Evolutionary conservation across 2,797 vertebrate species (phyloP), one percentile per base, ranked within the genome.

Genomic region (Hypotaenidia philippensis): DNA sequence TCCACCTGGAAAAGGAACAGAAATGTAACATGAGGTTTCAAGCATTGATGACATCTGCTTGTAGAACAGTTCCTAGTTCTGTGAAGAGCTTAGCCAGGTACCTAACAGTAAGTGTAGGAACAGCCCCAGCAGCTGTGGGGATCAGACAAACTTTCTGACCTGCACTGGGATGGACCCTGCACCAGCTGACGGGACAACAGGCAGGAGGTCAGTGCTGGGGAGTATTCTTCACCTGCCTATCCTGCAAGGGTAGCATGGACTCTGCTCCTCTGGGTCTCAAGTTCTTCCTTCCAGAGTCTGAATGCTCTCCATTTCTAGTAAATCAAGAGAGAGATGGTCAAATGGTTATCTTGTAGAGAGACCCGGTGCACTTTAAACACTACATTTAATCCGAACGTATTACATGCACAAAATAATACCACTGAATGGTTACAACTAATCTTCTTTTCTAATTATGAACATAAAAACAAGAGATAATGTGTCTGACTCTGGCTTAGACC

Each of bases 261-360:
- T 66, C 77, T 34, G 70, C 83, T 84, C 52, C 66, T 83, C 89
- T n/a, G 56, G 9, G 26, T 10, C 65, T 87, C 61, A 77, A 21
- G 21, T 9, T 74, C 70, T 68, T 87, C 78, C 41, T 69, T 70
- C 41, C 65, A 52, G 26, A 70, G 15, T 29, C 36, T 64, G 45
- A 87, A 27, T 10, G 47, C 52, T 55, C 65, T 56, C 82, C 41
- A 8, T 41, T 84, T 87, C 92, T 94, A 61, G 79, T 19, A 60
- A 84, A 82, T 79, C 16, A n/a, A 84, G 66, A 78, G n/a, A 87
- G 40, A 94, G n/a, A 79, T 38, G 21, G 66, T 91, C 88, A 82
- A 65, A 44, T 11, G 10, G 27, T 52, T 45, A 38, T 52, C n/a
- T 18, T 57, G 18, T 13, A 60, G 55, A 49, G 63, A 19, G 3